phyloP scores from a whole-genome alignment of 1,140 invertebrate genomes.

The Drosophila tropicalis region DNA sequence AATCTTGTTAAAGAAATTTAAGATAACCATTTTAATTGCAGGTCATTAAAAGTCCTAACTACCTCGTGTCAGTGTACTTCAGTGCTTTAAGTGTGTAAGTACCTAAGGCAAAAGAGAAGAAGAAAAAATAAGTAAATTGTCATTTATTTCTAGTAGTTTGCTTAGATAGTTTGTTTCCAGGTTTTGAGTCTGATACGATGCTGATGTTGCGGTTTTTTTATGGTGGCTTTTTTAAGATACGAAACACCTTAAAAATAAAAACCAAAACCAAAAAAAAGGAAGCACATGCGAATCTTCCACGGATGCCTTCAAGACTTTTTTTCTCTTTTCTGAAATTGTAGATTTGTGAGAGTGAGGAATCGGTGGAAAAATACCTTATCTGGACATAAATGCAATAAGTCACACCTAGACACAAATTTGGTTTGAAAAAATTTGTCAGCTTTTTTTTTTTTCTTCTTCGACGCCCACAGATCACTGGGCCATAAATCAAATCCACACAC shows the following conservation, averaged over 20 bases:
- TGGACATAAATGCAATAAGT: slow-evolving; percentile 62
- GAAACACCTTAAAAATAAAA: slow-evolving; percentile 30
- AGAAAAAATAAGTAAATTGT: slow-evolving; percentile 14
- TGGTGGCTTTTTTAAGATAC: slow-evolving; percentile 25
- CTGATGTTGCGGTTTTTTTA: slow-evolving; percentile 68
- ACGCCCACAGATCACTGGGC: slow-evolving; percentile 43
- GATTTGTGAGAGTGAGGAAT: slow-evolving; percentile 68
- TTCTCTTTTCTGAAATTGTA: slow-evolving; percentile 51
- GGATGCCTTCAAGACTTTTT: slow-evolving; percentile 27
- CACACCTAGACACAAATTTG: slow-evolving; percentile 58
- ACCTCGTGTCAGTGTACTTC: too few species aligned
- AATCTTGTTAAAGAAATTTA: too few species aligned
- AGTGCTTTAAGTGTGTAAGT: not conserved
- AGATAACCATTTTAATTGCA: not conserved
- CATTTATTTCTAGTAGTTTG: slow-evolving; percentile 21
- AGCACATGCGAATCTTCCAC: slow-evolving; percentile 51
- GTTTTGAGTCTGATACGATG: slow-evolving; percentile 50
- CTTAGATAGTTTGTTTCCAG: slow-evolving; percentile 32
- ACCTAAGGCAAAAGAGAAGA: not conserved
- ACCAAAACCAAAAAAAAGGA: slow-evolving; percentile 35
- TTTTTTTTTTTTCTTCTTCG: slow-evolving; percentile 21
- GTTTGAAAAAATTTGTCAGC: slow-evolving; percentile 55
- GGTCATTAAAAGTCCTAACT: not conserved
- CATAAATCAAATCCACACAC: slow-evolving; percentile 20
- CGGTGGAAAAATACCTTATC: slow-evolving; percentile 22